phyloP scores from a whole-genome alignment of 2,113 vertebrate genomes.

The Chionomys nivalis region DNA sequence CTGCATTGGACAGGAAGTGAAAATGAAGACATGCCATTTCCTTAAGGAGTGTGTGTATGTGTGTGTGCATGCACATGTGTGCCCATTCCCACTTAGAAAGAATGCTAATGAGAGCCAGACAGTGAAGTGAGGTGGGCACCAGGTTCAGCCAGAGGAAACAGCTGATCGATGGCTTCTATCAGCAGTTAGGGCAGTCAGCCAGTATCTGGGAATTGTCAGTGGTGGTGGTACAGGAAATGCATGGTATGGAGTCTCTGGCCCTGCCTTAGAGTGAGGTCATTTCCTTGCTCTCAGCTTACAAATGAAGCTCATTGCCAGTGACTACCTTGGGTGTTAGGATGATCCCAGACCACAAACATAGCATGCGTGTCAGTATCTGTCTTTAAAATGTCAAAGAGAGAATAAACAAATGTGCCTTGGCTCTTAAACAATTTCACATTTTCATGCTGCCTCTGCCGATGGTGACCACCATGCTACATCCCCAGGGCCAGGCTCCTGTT shows the following conservation, averaged over 20 bases:
- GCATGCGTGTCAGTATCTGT: background rate
- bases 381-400: background rate
- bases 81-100: background rate
- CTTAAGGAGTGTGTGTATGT: background rate
- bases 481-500: background rate
- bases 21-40: background rate
- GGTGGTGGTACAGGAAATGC: rapidly evolving
- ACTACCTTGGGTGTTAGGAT: background rate
- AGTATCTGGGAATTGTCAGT: background rate
- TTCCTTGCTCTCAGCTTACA: background rate
- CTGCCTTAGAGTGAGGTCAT: background rate
- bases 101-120: background rate
- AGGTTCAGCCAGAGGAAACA: background rate
- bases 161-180: background rate
- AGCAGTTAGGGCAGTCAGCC: background rate
- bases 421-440: constrained; percentile 12
- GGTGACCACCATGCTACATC: background rate
- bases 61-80: background rate
- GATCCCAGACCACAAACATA: background rate
- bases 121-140: background rate
- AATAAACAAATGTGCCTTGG: background rate
- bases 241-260: background rate
- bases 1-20: constrained; percentile 17
- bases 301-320: background rate
- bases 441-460: background rate